These are phyloP conservation scores for Polypterus bichir DNA, from an alignment of 2,113 vertebrate genomes.

Conservation along the genomic window DNA sequence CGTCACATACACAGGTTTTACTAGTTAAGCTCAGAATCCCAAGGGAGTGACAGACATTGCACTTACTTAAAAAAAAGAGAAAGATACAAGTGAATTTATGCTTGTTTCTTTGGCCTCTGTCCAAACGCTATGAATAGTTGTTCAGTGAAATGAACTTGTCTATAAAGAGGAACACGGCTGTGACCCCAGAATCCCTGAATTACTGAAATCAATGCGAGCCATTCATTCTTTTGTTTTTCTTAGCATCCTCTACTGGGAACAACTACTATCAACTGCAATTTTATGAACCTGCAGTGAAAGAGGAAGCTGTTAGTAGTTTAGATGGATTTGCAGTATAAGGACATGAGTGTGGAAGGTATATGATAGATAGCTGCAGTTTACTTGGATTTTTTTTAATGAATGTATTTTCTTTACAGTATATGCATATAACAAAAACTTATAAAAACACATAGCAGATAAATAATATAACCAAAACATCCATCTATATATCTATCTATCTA, in stretches of 20 bases:
- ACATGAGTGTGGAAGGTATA: constrained; percentile 1
- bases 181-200: constrained; percentile 58
- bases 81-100: constrained; percentile 61
- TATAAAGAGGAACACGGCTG: constrained; percentile 39
- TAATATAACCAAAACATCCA: too few relatives aligned
- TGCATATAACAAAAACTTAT: too few relatives aligned
- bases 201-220: constrained; percentile 57
- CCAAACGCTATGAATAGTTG: constrained; percentile 55
- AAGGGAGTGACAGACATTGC: too few relatives aligned
- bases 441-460: too few relatives aligned
- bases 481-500: too few relatives aligned
- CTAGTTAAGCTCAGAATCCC: constrained; percentile 33
- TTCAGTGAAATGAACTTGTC: constrained; percentile 56
- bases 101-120: constrained; percentile 46
- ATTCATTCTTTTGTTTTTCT: constrained; percentile 66
- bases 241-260: constrained; percentile 53
- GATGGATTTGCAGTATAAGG: background rate
- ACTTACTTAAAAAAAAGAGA: constrained; percentile 19
- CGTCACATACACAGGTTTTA: constrained; percentile 68
- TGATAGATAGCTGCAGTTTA: too few relatives aligned
- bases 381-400: too few relatives aligned
- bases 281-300: constrained; percentile 45
- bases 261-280: constrained; percentile 49
- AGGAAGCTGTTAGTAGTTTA: constrained; percentile 13
- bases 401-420: too few relatives aligned